Conservation (phyloP, 2,888 invertebrate species). For the Clivina fossor region DNA sequence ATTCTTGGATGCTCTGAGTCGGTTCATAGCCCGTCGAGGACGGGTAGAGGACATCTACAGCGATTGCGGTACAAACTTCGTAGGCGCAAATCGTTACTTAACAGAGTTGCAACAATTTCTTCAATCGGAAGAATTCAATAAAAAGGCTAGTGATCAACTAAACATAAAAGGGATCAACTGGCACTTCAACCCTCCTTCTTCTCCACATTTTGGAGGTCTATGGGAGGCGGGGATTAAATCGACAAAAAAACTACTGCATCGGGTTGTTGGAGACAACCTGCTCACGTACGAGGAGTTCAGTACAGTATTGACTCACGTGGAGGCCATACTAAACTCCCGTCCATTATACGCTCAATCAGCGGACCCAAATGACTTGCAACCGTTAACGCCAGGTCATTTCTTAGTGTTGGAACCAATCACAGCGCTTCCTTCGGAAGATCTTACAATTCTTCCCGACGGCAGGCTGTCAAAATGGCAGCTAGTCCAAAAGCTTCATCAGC, state of each 20-base stretch:
- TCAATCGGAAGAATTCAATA: background rate
- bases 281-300: slow-evolving; percentile 13
- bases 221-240: slow-evolving; percentile 14
- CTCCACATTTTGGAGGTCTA: slow-evolving; percentile 16
- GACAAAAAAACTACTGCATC: background rate
- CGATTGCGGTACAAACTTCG: slow-evolving; percentile 41
- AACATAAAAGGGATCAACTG: background rate
- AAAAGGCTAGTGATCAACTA: background rate
- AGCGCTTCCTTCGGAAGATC: slow-evolving; percentile 21
- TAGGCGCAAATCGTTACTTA: slow-evolving; percentile 37
- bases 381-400: slow-evolving; percentile 38
- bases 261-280: slow-evolving; percentile 5
- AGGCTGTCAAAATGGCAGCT: slow-evolving; percentile 32
- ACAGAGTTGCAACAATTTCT: background rate
- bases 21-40: slow-evolving; percentile 38
- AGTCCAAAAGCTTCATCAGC: slow-evolving; percentile 27
- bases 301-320: slow-evolving; percentile 1
- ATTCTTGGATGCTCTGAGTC: slow-evolving; percentile 37
- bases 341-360: slow-evolving; percentile 14
- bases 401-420: slow-evolving; percentile 24
- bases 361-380: slow-evolving; percentile 32
- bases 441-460: slow-evolving; percentile 17
- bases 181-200: slow-evolving; percentile 11
- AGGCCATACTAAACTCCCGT: slow-evolving; percentile 6
- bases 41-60: slow-evolving; percentile 27